Conservation (phyloP, 1,140 invertebrate species). For the Ips nitidus region DNA sequence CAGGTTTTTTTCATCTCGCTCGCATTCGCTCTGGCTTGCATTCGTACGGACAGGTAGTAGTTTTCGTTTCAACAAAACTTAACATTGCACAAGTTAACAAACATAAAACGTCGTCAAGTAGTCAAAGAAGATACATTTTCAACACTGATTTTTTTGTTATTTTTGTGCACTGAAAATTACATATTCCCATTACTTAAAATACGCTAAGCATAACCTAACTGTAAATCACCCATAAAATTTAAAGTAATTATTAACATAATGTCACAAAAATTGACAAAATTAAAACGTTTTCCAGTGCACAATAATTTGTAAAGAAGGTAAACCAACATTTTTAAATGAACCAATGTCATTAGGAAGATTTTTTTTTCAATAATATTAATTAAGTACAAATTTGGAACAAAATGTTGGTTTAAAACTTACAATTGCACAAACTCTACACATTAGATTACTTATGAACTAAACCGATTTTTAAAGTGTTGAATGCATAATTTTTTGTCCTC, state of each 20-base stretch:
- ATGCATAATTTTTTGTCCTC: no score
- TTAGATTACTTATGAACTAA: no score
- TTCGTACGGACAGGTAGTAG: constrained; percentile 12
- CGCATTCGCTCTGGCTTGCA: constrained; percentile 1
- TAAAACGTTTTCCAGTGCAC: constrained; percentile 10
- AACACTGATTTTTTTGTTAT: constrained; percentile 21
- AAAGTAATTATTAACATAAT: neutral
- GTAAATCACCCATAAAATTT: constrained; percentile 13
- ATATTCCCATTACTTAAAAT: neutral
- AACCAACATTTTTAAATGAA: neutral
- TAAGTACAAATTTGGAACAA: no score
- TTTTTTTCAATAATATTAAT: no score
- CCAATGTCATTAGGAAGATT: no score
- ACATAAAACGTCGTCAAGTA: constrained; percentile 9
- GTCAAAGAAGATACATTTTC: constrained; percentile 7
- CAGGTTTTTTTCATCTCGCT: constrained; percentile 17
- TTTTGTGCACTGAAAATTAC: constrained; percentile 10
- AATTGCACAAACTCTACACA: no score
- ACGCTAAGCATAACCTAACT: constrained; percentile 2
- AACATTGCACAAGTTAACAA: constrained; percentile 31
- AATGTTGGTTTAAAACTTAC: no score
- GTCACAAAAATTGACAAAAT: constrained; percentile 2
- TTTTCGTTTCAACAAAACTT: constrained; percentile 27
- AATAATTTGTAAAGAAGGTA: neutral
- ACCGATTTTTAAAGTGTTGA: no score